phyloP scores from a whole-genome alignment of 2,797 vertebrate species.

The Notolepis coatsorum region DNA sequence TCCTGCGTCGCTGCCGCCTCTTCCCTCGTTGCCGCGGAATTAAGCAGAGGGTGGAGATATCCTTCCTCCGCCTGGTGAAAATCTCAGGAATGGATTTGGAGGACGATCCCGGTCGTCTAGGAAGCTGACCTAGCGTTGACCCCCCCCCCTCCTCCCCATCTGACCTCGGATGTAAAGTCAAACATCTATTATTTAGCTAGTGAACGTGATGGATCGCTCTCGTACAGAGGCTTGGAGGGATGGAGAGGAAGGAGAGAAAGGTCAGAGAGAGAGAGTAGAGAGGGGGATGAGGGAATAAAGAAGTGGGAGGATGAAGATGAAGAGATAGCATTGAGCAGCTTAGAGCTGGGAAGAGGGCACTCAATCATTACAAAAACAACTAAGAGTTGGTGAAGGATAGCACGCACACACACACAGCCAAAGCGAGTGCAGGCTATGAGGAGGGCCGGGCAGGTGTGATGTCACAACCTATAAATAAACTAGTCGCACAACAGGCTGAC shows the following conservation, averaged over 20 bases:
- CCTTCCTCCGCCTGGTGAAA: not conserved
- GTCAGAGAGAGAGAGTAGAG: slow-evolving; percentile 26
- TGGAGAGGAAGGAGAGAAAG: not conserved
- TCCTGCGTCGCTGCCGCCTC: not conserved
- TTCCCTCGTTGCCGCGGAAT: not conserved
- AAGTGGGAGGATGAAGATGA: slow-evolving; percentile 29
- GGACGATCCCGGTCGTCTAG: not conserved
- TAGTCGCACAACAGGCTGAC: not conserved
- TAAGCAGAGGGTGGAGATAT: not conserved
- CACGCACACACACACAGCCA: slow-evolving; percentile 4
- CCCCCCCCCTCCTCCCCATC: not conserved
- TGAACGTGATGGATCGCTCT: no score
- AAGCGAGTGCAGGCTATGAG: slow-evolving; percentile 18
- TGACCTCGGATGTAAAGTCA: not conserved
- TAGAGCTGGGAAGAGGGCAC: slow-evolving; percentile 28
- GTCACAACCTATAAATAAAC: not conserved
- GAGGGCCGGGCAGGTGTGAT: not conserved
- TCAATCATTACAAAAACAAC: slow-evolving; percentile 35
- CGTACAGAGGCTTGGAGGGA: not conserved
- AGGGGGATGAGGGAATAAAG: slow-evolving; percentile 34
- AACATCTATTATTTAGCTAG: not conserved
- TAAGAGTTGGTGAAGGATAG: not conserved
- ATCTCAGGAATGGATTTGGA: not conserved
- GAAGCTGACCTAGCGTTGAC: not conserved
- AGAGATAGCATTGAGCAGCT: slow-evolving; percentile 35